A percentile compares a stretch with the other conserved stretches of the same genome.
Conservation (phyloP, 1,140 invertebrate species). For the Caenorhabditis elegans region WBcel235 BX284605.5:4738001-4738500, state of each 20-base stretch:
- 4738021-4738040: slow-evolving; percentile 11
- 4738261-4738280: slow-evolving; percentile 9
- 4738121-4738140: neutral
- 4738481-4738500: too few relatives aligned
- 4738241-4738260: slow-evolving; percentile 1
- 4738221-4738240: neutral
- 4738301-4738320: neutral
- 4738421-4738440: too few relatives aligned
- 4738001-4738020: neutral
- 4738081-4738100: neutral
- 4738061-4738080: neutral
- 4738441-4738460: too few relatives aligned
- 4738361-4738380: too few relatives aligned
- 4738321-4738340: neutral
- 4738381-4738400: too few relatives aligned
- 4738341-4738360: too few relatives aligned
- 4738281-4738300: slow-evolving; percentile 12
- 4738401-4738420: too few relatives aligned
- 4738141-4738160: neutral
- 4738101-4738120: neutral
- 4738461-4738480: too few relatives aligned
- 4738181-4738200: neutral
- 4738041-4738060: slow-evolving; percentile 6
- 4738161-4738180: slow-evolving; percentile 15
- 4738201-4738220: neutral